Conservation (phyloP, 2,888 invertebrate species). For the Polydrusus tereticollis region DNA sequence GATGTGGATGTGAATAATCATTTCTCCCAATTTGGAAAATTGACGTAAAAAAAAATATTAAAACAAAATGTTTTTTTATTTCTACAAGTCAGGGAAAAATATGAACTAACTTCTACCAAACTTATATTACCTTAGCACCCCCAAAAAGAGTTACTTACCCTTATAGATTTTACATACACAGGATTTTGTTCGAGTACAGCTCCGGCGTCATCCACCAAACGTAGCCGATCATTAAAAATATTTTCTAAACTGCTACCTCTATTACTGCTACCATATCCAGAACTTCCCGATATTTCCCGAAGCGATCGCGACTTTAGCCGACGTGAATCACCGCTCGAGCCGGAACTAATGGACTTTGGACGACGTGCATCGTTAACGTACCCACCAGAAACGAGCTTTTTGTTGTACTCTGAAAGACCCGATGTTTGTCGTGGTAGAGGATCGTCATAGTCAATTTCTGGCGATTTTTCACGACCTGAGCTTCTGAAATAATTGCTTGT, state of each 20-base stretch:
- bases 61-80: too few species aligned
- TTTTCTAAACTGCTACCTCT: constrained; percentile 34
- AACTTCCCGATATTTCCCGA: constrained; percentile 39
- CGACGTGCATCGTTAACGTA: background rate
- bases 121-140: background rate
- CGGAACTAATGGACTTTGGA: constrained; percentile 2
- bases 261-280: constrained; percentile 43
- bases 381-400: background rate
- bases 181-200: constrained; percentile 64
- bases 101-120: too few species aligned
- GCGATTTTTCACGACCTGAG: constrained; percentile 30
- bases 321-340: background rate
- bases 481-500: background rate
- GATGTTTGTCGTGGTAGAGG: constrained; percentile 8
- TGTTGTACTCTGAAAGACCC: constrained; percentile 3
- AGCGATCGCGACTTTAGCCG: constrained; percentile 4
- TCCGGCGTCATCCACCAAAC: constrained; percentile 61
- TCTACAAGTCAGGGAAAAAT: too few species aligned
- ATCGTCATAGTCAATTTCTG: constrained; percentile 44
- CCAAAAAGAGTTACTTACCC: constrained; percentile 55
- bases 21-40: too few species aligned
- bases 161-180: constrained; percentile 64
- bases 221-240: constrained; percentile 53
- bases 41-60: too few species aligned
- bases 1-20: too few species aligned